Conservation (phyloP, 2,888 invertebrate species). For the Eupithecia pulchellata region DNA sequence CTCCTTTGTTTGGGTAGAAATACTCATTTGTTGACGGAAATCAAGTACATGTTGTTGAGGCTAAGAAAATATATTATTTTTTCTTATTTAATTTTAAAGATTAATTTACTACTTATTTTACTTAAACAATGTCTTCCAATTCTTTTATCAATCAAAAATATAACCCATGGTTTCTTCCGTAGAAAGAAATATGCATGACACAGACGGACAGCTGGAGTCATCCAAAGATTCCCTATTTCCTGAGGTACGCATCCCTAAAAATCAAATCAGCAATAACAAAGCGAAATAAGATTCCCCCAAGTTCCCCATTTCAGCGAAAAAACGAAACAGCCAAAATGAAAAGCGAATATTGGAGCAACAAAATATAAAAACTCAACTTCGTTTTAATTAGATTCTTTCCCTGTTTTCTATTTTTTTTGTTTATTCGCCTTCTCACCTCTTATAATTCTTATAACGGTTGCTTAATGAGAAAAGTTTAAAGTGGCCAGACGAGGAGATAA, state of each 20-base stretch:
- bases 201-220: neutral
- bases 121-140: neutral
- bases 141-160: neutral
- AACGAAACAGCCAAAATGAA: constrained; percentile 39
- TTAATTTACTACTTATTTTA: too few species aligned
- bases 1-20: too few species aligned
- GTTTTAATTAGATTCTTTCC: constrained; percentile 69
- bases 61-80: too few species aligned
- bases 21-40: too few species aligned
- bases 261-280: constrained; percentile 43
- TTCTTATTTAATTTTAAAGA: too few species aligned
- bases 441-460: constrained; percentile 62
- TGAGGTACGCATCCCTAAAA: constrained; percentile 23
- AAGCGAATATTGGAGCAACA: constrained; percentile 49
- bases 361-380: constrained; percentile 57
- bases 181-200: neutral
- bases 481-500: constrained; percentile 48
- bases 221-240: neutral
- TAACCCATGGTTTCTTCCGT: neutral
- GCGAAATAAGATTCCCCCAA: constrained; percentile 46
- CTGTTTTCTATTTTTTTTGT: constrained; percentile 57
- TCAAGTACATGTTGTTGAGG: too few species aligned
- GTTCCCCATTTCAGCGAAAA: constrained; percentile 45
- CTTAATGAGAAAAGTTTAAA: constrained; percentile 72
- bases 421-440: constrained; percentile 61